Base-by-base conservation (phyloP, 2,797 vertebrate species). In the Amniataba percoides region DNA sequence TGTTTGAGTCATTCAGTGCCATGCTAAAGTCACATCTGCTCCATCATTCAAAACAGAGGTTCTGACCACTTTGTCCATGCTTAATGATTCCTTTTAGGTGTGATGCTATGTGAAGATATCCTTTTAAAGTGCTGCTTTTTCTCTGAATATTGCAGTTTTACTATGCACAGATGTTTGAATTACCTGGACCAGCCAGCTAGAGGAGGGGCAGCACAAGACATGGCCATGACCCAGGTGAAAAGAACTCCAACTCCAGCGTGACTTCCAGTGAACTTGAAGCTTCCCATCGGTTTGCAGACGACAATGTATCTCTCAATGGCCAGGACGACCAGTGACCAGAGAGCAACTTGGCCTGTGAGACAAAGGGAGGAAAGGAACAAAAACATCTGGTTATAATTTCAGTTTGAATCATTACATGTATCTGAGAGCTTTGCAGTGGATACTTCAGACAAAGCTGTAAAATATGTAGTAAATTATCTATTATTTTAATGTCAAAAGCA, bases 241-340 rank as follows among this genome's bases (percentile, higher is more conserved):
- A 15, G 60, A 0, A 94, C 94, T 81, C 95, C 95, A 83, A 74
- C 78, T 53, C 84, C 67, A 70, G 95, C 93, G 0, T 94, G 94
- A 36, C 63, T 79, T 3, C 90, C 4, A 0, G 86, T 91, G 82
- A 96, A 96, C 74, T 93, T 94, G 82, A 96, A 95, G 80, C 94
- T 95, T 56, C 94, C 95, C 95, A 95, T 95, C 55, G 95, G 95
- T 70, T 96, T 96, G 92, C 95, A 96, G 82, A 95, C 89, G 0
- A 96, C 93, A 7, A 95, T 93, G 76, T 93, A 86, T 59, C 93
- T 85, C 68, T 93, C 92, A 48, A 93, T 55, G 43, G 92, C 93
- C 82, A 94, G 69, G 16, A 94, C 91, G 6, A 93, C 90, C 72
- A 92, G 68, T 19, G 91, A 93, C 90, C 92, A 93, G 59, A 92